Evolutionary conservation across 2,888 invertebrate species (phyloP), one percentile per base, ranked within the genome.

Genomic region (Apodemia duryi): DNA sequence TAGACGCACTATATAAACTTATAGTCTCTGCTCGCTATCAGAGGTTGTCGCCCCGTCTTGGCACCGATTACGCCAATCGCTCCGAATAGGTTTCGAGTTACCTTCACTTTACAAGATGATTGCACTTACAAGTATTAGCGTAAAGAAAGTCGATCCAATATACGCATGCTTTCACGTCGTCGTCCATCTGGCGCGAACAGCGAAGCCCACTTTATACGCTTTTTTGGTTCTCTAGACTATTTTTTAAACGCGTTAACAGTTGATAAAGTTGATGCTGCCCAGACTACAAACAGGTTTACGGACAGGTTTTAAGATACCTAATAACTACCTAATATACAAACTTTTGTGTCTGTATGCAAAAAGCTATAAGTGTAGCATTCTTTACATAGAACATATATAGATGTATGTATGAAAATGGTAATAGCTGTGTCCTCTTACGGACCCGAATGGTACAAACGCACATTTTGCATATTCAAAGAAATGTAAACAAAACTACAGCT

Each of bases 31-130:
- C 66, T 68, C 79, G 77, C 81, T 88, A 89, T 88, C 88, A 82
- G 77, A 79, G 78, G 90, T 88, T 89, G 88, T 88, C 78, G 90
- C 79, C 87, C 89, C 80, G 82, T 81, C 87, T 84, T 80, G 80
- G 77, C 81, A 80, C 79, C 80, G 80, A 84, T 84, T 81, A 81
- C 77, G 69, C 71, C 75, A 67, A 72, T 72, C 69, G 70, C 68
- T 73, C 69, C 66, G 69, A 71, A 67, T 69, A 67, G 70, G 68
- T 72, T 72, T 74, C 71, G 71, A 71, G 67, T 74, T 71, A 69
- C 72, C 72, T 68, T 71, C 68, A 69, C 71, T 69, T 67, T 65
- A 66, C 69, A 67, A 69, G 66, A 63, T 65, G 62, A 66, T 65
- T 65, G 38, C 32, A 28, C 28, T 61, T 51, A n/a, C 49, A 35